Base-by-base conservation (phyloP, 2,113 vertebrate genomes). In the Brachypteracias leptosomus region DNA sequence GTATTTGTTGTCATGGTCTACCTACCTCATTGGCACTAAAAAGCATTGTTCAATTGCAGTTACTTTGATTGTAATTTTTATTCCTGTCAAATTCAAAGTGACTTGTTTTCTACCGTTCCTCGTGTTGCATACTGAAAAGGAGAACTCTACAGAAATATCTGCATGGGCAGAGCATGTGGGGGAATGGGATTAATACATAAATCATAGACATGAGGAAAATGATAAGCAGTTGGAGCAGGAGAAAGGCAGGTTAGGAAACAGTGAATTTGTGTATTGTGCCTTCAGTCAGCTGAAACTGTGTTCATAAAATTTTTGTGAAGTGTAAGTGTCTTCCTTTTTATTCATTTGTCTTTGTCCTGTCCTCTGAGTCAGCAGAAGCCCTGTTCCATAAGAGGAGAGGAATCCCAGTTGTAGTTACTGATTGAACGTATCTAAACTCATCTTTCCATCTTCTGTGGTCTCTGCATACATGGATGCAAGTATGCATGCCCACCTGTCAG, bases 401-500 rank as follows among this genome's bases (percentile, higher is more conserved):
- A 51, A 52, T 70, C 28, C 3, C 18, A 15, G 14, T 10, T 86
- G 33, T 26, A 68, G 16, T 65, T 77, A 38, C 26, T 54, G 29
- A 20, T 84, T 68, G 22, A 12, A 52, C 10, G 7, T 73, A 22
- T 44, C 14, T 67, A 46, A 62, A 44, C 9, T 65, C 1, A 4
- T 46, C 83, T 52, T 72, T 67, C 24, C 13, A 6, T 35, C 26
- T 44, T 31, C 20, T 6, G 1, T 0, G 0, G n/a, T 67, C n/a
- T 77, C 19, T 63, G 0, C 36, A 55, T 0, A 0, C 65, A 28
- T 0, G 0, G 5, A 16, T 36, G 36, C 1, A 0, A 35, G 14
- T 72, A 19, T 72, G 22, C 14, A 2, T 52, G 26, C 44, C 13
- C 19, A 33, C 58, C 13, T 84, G 36, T 66, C 33, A 52, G 25